Conservation (phyloP, 2,113 vertebrate species). For the Pseudonaja textilis region DNA sequence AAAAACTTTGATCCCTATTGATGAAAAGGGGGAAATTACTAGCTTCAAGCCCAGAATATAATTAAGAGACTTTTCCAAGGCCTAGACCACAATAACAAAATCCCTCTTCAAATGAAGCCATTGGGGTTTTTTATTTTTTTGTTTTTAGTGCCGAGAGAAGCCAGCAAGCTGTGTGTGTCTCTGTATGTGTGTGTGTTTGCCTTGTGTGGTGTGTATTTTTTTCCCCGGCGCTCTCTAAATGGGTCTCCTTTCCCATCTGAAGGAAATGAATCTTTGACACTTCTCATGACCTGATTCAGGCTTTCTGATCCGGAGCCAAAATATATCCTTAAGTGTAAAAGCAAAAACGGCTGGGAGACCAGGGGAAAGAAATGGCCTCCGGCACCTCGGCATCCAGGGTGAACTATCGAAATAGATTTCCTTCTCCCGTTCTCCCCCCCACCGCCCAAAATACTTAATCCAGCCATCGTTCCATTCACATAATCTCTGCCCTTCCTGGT, state of each 20-base stretch:
- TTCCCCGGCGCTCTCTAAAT: slow-evolving; percentile 66
- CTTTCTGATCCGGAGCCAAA: slow-evolving; percentile 75
- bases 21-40: background rate
- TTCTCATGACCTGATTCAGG: slow-evolving; percentile 86
- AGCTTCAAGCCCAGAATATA: slow-evolving; percentile 34
- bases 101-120: slow-evolving; percentile 26
- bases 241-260: slow-evolving; percentile 78
- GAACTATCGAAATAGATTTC: background rate
- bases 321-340: slow-evolving; percentile 68
- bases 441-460: background rate
- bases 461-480: background rate
- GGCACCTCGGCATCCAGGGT: background rate
- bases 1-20: background rate
- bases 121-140: background rate
- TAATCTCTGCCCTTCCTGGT: background rate
- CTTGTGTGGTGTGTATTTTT: slow-evolving; percentile 42
- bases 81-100: slow-evolving; percentile 60
- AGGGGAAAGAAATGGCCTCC: slow-evolving; percentile 35
- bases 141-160: background rate
- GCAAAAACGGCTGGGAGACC: slow-evolving; percentile 56
- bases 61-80: slow-evolving; percentile 53
- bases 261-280: slow-evolving; percentile 85
- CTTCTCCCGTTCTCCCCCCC: slow-evolving; percentile 4
- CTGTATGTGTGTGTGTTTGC: slow-evolving; percentile 57
- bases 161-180: slow-evolving; percentile 46